Conservation (phyloP, 1,140 invertebrate species). For the Pectinophora gossypiella region DNA sequence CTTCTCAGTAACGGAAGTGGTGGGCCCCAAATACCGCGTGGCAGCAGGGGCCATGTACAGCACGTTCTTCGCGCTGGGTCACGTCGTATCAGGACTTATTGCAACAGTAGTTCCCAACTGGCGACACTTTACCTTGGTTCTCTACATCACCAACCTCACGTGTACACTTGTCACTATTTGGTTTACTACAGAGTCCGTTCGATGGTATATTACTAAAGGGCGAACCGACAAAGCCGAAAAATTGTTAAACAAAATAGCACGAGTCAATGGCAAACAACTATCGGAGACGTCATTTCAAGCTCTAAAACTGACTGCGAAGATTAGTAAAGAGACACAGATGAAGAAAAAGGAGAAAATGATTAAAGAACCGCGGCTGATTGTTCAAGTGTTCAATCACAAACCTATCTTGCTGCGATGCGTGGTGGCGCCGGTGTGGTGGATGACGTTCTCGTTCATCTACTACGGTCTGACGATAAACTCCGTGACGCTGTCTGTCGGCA, state of each 20-base stretch:
- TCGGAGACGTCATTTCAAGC: constrained; percentile 76
- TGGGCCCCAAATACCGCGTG: constrained; percentile 83
- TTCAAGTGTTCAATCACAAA: constrained; percentile 74
- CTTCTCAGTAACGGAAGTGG: constrained; percentile 83
- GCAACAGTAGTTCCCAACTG: constrained; percentile 83
- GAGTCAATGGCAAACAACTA: constrained; percentile 79
- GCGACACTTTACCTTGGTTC: constrained; percentile 80
- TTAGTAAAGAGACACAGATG: constrained; percentile 5
- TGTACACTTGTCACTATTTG: constrained; percentile 79
- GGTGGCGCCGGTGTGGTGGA: constrained; percentile 83
- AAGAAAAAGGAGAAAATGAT: constrained; percentile 17
- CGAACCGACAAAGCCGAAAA: constrained; percentile 78
- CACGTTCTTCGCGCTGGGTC: constrained; percentile 83
- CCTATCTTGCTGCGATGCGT: constrained; percentile 77
- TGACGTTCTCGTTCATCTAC: constrained; percentile 85
- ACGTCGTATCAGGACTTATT: constrained; percentile 79
- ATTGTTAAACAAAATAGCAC: constrained; percentile 78
- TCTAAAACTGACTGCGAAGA: constrained; percentile 18
- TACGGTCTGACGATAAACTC: constrained; percentile 89
- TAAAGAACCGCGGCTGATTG: constrained; percentile 38
- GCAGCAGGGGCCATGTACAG: constrained; percentile 81
- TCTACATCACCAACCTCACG: constrained; percentile 81
- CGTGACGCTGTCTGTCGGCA: constrained; percentile 81
- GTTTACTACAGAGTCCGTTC: constrained; percentile 79
- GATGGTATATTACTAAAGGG: constrained; percentile 85